A percentile compares a stretch with the other conserved stretches of the same genome.
phyloP scores from a whole-genome alignment of 2,797 vertebrate genomes.

The Anableps anableps region DNA sequence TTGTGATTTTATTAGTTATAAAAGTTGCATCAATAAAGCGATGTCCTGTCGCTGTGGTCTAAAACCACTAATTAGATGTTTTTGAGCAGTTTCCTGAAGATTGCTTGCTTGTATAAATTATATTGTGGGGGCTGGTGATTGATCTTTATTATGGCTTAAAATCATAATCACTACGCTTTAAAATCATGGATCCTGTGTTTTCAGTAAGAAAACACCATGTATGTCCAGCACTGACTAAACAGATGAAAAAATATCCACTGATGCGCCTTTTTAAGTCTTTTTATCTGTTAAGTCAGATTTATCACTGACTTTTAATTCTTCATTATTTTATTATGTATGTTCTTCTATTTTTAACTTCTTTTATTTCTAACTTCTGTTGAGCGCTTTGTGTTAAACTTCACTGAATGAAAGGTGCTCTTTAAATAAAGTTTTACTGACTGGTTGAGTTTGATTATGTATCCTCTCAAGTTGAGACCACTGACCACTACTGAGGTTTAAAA shows the following conservation, averaged over 20 bases:
- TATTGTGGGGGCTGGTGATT: neutral
- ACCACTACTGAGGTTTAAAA: too few relatives aligned
- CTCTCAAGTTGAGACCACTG: neutral
- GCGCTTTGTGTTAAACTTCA: neutral
- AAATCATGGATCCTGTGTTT: neutral
- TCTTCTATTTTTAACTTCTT: neutral
- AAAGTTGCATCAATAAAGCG: neutral
- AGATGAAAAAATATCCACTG: neutral
- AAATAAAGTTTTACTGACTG: neutral
- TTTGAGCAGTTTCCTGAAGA: neutral
- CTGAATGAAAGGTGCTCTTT: neutral
- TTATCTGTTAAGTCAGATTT: neutral
- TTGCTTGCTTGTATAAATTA: neutral
- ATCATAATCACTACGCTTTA: neutral
- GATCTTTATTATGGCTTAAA: neutral
- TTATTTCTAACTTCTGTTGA: neutral
- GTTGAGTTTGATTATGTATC: neutral
- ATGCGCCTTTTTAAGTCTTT: neutral
- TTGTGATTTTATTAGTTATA: neutral
- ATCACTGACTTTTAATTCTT: neutral
- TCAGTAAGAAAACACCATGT: neutral
- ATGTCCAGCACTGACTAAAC: too few relatives aligned
- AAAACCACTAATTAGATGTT: conserved; percentile 3
- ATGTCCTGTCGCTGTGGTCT: neutral
- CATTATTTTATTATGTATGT: neutral